These are phyloP conservation scores for Streblospio benedicti DNA, from an alignment of 1,140 invertebrate genomes.

Conservation along the genomic window DNA sequence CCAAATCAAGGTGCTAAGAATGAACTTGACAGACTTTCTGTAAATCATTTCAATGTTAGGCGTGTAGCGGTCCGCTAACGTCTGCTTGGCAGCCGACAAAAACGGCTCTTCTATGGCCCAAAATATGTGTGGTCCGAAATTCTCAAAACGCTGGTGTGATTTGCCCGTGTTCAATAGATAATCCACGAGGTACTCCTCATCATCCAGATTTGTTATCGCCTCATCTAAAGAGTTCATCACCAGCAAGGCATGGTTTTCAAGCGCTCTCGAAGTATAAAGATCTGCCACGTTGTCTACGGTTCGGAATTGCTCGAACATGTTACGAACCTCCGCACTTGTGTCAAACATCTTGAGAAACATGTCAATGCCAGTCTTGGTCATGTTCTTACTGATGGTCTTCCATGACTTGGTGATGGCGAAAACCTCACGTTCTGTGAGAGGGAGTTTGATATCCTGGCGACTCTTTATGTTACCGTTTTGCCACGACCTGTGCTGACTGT, in stretches of 20 bases:
- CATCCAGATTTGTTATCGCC: slow-evolving; percentile 73
- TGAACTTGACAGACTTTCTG: slow-evolving; percentile 80
- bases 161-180: slow-evolving; percentile 73
- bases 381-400: slow-evolving; percentile 76
- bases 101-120: slow-evolving; percentile 75
- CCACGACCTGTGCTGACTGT: no score
- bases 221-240: slow-evolving; percentile 77
- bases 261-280: slow-evolving; percentile 64
- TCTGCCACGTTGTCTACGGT: slow-evolving; percentile 68
- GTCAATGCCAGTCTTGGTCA: slow-evolving; percentile 75
- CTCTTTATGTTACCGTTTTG: no score
- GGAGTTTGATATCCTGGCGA: no score
- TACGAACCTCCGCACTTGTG: slow-evolving; percentile 68
- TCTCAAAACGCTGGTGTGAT: slow-evolving; percentile 54
- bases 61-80: slow-evolving; percentile 77
- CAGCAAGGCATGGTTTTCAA: slow-evolving; percentile 75
- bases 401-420: slow-evolving; percentile 78
- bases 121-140: slow-evolving; percentile 23
- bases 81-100: slow-evolving; percentile 71
- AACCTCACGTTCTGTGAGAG: slow-evolving; percentile 74
- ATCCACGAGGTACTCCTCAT: slow-evolving; percentile 72
- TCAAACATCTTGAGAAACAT: slow-evolving; percentile 87
- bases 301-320: slow-evolving; percentile 72
- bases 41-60: slow-evolving; percentile 83
- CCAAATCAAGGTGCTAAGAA: slow-evolving; percentile 71